Base-by-base conservation (phyloP, 1,140 invertebrate genomes). In the Leguminivora glycinivorella region DNA sequence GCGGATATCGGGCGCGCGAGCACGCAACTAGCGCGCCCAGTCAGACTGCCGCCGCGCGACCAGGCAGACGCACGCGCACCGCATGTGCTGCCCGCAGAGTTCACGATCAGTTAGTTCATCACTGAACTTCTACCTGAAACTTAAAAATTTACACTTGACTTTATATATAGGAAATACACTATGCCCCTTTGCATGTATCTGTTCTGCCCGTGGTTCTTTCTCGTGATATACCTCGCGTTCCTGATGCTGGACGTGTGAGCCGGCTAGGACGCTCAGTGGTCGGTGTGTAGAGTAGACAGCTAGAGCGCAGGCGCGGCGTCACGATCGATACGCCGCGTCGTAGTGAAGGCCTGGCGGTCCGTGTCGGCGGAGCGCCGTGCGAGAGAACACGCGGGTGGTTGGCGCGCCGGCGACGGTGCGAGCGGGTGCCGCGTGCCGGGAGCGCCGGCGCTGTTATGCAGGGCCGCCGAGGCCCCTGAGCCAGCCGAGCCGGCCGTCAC, bases 131-230 rank as follows among this genome's bases (percentile, higher is more conserved):
- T 56, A 40, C 58, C 72, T 74, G 52, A 34, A 73, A 77, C 70
- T 63, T 40, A 73, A 68, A 69, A 70, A 76, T 72, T 69, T 63
- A 69, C 56, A 67, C 67, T 68, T 63, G 69, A 70, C 58, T 77
- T 72, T 66, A 69, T 52, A 52, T 66, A 69, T 52, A 52, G 47
- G 47, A 52, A 52, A 72, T 69, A 71, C 77, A 87, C 74, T 72
- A 92, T 92, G 89, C 87, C 88, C 56, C 82, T 92, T 87, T 92
- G 92, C 83, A 92, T 91, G 85, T 92, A 92, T 77, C 81, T 92
- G 60, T 82, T 92, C 72, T 92, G 89, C 70, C 92, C 92, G 71
- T 92, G 92, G 92, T 91, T 92, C 76, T 87, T 91, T 77, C 85
- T 92, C 80, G 87, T 92, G 77, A 83, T 91, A 71, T 92, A 92